Conservation (phyloP, 2,797 vertebrate species). For the Enteromius paludinosus region DNA sequence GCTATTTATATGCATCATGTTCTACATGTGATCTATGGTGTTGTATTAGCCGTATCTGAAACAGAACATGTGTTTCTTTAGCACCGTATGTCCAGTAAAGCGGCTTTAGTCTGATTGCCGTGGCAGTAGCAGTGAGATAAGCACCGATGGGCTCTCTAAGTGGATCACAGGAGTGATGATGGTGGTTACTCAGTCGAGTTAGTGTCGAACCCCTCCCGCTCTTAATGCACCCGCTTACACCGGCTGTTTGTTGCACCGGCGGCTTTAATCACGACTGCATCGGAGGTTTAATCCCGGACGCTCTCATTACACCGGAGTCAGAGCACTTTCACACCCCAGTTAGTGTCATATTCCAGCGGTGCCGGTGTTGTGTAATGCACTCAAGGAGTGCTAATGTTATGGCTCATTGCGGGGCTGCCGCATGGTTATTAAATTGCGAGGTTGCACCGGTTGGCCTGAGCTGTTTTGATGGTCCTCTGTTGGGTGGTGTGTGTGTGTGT, state of each 20-base stretch:
- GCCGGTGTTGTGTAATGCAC: slow-evolving; percentile 22
- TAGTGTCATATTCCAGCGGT: slow-evolving; percentile 50
- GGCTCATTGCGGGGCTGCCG: slow-evolving; percentile 8
- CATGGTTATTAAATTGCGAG: slow-evolving; percentile 35
- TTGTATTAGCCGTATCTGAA: not conserved
- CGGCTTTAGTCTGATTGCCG: not conserved
- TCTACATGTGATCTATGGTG: not conserved
- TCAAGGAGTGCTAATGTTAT: slow-evolving; percentile 22
- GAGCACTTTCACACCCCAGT: slow-evolving; percentile 53
- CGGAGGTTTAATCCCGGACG: slow-evolving; percentile 53
- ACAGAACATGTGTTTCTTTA: not conserved
- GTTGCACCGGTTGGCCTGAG: slow-evolving; percentile 11
- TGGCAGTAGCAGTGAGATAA: slow-evolving; percentile 37
- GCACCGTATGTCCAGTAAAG: slow-evolving; percentile 12
- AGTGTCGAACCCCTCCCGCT: slow-evolving; percentile 45
- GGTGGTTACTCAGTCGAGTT: slow-evolving; percentile 54
- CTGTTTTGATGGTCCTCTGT: slow-evolving; percentile 32
- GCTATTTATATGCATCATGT: not conserved
- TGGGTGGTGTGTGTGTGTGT: slow-evolving; percentile 12
- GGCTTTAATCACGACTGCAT: slow-evolving; percentile 50
- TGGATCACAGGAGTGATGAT: slow-evolving; percentile 55
- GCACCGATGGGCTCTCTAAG: slow-evolving; percentile 50
- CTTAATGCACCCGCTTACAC: slow-evolving; percentile 19
- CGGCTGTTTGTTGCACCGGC: slow-evolving; percentile 37
- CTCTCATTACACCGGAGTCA: slow-evolving; percentile 52